Percentiles rank a stretch among this genome's conserved stretches.
These are phyloP conservation scores for Stomatorhinus walkeri DNA, from an alignment of 2,797 vertebrate species.

Conservation along the genomic window DNA sequence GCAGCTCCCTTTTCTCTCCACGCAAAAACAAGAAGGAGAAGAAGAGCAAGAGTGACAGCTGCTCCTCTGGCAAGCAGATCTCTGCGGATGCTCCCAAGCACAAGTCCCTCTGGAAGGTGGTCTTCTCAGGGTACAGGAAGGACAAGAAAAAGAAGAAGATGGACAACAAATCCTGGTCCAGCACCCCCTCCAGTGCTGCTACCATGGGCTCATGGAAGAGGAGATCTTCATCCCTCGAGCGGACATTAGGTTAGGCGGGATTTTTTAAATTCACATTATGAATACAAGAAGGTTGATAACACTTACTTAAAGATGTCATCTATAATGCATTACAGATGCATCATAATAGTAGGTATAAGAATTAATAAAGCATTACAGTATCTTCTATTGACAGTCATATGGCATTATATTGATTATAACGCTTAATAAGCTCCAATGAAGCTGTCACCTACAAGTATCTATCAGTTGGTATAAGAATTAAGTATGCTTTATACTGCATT, in stretches of 20 bases:
- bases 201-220: constrained; percentile 57
- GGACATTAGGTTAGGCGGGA: constrained; percentile 17
- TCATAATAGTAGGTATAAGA: background rate
- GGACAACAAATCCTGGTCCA: constrained; percentile 57
- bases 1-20: constrained; percentile 71
- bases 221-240: constrained; percentile 31
- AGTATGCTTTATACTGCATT: background rate
- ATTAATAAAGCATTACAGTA: background rate
- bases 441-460: background rate
- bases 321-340: background rate
- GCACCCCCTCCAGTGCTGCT: constrained; percentile 60
- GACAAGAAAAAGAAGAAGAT: constrained; percentile 68
- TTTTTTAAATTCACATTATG: background rate
- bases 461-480: background rate
- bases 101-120: constrained; percentile 71
- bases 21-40: constrained; percentile 69
- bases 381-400: background rate
- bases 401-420: background rate
- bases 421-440: background rate
- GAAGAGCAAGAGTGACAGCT: constrained; percentile 55
- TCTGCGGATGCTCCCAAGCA: constrained; percentile 59
- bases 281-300: background rate
- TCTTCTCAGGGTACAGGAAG: constrained; percentile 76
- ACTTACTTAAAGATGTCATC: background rate
- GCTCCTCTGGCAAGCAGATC: constrained; percentile 46